These are phyloP conservation scores for Nemoura dubitans DNA, from an alignment of 2,888 invertebrate genomes.

Conservation along the genomic window DNA sequence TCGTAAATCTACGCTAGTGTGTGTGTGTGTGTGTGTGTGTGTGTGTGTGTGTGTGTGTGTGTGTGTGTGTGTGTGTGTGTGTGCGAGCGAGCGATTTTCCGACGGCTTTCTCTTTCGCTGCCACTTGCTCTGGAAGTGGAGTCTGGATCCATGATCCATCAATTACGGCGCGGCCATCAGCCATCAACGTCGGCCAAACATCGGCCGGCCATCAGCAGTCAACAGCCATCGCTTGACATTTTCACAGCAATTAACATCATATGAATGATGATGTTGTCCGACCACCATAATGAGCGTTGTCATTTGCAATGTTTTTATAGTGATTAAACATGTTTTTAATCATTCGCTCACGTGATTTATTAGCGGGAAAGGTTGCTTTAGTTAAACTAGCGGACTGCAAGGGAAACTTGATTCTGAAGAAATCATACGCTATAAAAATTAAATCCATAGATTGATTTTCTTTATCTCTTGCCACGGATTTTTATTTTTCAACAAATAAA, in stretches of 20 bases:
- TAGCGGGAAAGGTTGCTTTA: constrained; percentile 28
- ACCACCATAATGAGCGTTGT: constrained; percentile 26
- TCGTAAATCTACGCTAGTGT: constrained; percentile 16
- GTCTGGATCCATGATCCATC: constrained; percentile 27
- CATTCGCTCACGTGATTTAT: constrained; percentile 21
- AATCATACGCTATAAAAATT: neutral
- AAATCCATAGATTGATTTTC: constrained; percentile 1
- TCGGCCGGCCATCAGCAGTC: neutral
- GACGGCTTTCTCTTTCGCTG: constrained; percentile 21
- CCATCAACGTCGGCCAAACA: neutral
- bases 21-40: too few species aligned
- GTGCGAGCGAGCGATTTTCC: neutral
- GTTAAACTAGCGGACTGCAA: neutral
- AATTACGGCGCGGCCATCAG: neutral
- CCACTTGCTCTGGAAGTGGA: neutral
- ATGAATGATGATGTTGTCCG: constrained; percentile 28
- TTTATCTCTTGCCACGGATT: constrained; percentile 27
- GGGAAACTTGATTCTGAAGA: constrained; percentile 34
- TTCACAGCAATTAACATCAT: constrained; percentile 30
- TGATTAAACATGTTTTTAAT: constrained; percentile 34
- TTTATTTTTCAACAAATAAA: constrained; percentile 33
- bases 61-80: too few species aligned
- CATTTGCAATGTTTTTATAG: constrained; percentile 20
- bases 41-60: too few species aligned
- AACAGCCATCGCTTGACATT: constrained; percentile 21